Evolutionary conservation across 2,797 vertebrate genomes (phyloP).

Genomic region (Otolemur crassicaudatus): DNA sequence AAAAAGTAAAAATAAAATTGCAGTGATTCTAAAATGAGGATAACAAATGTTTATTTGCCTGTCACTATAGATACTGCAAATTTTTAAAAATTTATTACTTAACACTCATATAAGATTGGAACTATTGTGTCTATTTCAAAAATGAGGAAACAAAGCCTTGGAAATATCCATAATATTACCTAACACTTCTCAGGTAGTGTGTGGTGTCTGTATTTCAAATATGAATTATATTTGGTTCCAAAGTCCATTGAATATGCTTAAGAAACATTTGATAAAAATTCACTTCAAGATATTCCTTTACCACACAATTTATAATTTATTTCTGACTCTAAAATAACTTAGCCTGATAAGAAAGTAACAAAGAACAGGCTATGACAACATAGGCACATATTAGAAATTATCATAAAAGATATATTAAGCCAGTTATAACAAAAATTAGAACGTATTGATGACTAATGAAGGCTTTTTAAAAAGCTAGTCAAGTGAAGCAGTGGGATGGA

Average conservation of each 20-base stretch:
- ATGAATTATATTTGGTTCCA: background rate
- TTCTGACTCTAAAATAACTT: background rate
- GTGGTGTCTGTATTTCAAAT: background rate
- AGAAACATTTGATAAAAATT: background rate
- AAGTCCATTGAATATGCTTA: slow-evolving; percentile 8
- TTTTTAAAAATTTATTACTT: background rate
- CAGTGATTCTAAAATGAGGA: background rate
- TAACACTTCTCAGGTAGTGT: background rate
- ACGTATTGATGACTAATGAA: background rate
- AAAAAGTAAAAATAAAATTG: background rate
- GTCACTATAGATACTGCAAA: background rate
- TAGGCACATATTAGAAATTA: background rate
- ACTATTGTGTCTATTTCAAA: slow-evolving; percentile 1
- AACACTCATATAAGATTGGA: background rate
- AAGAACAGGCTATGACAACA: background rate
- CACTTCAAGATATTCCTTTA: background rate
- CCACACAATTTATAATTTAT: background rate
- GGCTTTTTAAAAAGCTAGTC: too few species aligned
- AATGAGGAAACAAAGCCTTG: background rate
- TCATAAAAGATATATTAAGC: background rate
- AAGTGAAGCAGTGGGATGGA: too few species aligned
- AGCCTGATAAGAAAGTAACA: background rate
- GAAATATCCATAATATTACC: background rate
- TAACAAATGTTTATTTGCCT: background rate
- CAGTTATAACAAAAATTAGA: background rate